Percentiles rank a stretch among this genome's conserved stretches.
phyloP scores from a whole-genome alignment of 2,888 invertebrate species.

The Xanthorhoe spadicearia region DNA sequence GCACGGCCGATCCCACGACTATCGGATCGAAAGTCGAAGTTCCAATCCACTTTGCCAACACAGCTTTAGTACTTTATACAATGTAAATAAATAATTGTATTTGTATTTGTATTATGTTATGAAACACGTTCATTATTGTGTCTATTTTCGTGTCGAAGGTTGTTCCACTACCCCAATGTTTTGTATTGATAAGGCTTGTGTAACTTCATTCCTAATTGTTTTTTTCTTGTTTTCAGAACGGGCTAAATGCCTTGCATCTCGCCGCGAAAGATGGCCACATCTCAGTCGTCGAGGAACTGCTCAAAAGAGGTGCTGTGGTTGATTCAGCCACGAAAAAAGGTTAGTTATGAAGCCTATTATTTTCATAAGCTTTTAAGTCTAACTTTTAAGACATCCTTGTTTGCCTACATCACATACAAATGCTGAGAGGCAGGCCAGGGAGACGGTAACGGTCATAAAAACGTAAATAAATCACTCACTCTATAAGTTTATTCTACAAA shows the following conservation, averaged over 20 bases:
- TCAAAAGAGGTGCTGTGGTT: slow-evolving; percentile 95
- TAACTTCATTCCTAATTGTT: not conserved
- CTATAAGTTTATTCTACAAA: too few relatives aligned
- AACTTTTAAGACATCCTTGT: too few relatives aligned
- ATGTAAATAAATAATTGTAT: not conserved
- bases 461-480: too few relatives aligned
- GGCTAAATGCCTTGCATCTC: slow-evolving; percentile 97
- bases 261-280: slow-evolving; percentile 99
- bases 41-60: too few relatives aligned
- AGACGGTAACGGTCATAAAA: too few relatives aligned
- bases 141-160: not conserved
- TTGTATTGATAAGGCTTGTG: not conserved
- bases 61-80: not conserved
- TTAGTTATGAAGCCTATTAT: slow-evolving; percentile 26
- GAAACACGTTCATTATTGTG: not conserved
- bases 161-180: not conserved
- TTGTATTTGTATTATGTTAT: too few relatives aligned
- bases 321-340: slow-evolving; percentile 99
- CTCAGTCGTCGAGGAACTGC: slow-evolving; percentile 95
- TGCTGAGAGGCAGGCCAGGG: too few relatives aligned
- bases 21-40: too few relatives aligned
- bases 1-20: too few relatives aligned
- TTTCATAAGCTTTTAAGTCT: too few relatives aligned
- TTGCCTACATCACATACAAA: too few relatives aligned
- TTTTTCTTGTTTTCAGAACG: slow-evolving; percentile 88